Evolutionary conservation across 2,797 vertebrate species (phyloP).

Genomic region (Aratinga solstitialis): DNA sequence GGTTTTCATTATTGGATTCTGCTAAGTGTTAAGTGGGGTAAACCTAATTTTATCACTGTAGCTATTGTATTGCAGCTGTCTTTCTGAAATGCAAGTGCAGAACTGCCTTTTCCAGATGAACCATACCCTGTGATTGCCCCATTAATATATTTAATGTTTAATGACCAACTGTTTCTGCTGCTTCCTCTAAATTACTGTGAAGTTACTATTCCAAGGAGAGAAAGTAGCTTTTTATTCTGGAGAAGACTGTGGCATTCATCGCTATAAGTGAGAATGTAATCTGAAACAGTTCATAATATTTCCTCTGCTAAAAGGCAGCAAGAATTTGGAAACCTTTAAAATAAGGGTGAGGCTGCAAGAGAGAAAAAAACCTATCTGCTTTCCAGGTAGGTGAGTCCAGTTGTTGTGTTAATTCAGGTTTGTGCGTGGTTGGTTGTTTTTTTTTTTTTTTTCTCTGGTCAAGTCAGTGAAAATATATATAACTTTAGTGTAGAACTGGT

Average conservation of each 20-base stretch:
- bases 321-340: not conserved
- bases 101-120: conserved; percentile 35
- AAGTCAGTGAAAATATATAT: not conserved
- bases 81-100: conserved; percentile 26
- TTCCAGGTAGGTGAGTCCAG: not conserved
- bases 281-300: conserved; percentile 43
- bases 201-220: conserved; percentile 51
- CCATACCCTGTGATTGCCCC: conserved; percentile 9
- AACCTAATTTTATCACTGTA: conserved; percentile 31
- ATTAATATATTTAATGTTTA: conserved; percentile 50
- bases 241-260: conserved; percentile 51
- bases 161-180: conserved; percentile 49
- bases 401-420: not conserved
- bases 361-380: not conserved
- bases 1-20: conserved; percentile 30
- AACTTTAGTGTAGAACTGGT: not conserved
- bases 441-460: not conserved
- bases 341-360: not conserved
- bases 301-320: conserved; percentile 22
- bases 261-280: conserved; percentile 14
- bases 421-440: not conserved
- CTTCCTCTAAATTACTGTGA: conserved; percentile 57
- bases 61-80: conserved; percentile 28
- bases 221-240: conserved; percentile 58
- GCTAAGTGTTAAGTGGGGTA: conserved; percentile 6